Evolutionary conservation across 2,113 vertebrate genomes (phyloP).

Genomic region (Lontra canadensis): DNA sequence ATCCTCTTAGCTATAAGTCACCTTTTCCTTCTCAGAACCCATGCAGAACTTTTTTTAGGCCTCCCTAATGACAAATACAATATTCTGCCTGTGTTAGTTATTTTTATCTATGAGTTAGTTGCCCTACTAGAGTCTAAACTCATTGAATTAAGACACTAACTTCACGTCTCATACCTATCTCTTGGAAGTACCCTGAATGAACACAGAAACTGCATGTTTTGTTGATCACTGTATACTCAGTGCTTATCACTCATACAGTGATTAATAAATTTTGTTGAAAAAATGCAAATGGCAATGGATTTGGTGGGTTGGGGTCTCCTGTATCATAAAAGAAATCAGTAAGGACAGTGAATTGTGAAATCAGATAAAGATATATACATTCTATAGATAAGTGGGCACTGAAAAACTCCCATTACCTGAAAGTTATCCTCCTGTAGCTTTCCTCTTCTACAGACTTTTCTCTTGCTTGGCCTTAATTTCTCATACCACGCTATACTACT

Average conservation of each 20-base stretch:
- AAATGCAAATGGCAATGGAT: conserved; percentile 44
- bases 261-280: conserved; percentile 20
- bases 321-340: neutral
- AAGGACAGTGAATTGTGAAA: neutral
- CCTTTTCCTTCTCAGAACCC: conserved; percentile 25
- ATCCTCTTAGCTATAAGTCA: neutral
- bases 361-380: neutral
- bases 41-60: neutral
- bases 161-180: neutral
- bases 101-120: neutral
- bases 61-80: neutral
- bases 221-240: neutral
- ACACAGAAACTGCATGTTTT: conserved; percentile 25
- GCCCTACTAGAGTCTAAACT: neutral
- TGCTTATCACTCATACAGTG: conserved; percentile 8
- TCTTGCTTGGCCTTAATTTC: neutral
- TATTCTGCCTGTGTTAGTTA: neutral
- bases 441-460: neutral
- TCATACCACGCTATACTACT: neutral
- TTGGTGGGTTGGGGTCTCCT: neutral
- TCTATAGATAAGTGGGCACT: neutral
- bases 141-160: neutral
- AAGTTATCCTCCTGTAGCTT: neutral
- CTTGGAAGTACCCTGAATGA: neutral
- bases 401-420: neutral